Conservation (phyloP, 2,888 invertebrate genomes). For the Stenoptilia bipunctidactyla region DNA sequence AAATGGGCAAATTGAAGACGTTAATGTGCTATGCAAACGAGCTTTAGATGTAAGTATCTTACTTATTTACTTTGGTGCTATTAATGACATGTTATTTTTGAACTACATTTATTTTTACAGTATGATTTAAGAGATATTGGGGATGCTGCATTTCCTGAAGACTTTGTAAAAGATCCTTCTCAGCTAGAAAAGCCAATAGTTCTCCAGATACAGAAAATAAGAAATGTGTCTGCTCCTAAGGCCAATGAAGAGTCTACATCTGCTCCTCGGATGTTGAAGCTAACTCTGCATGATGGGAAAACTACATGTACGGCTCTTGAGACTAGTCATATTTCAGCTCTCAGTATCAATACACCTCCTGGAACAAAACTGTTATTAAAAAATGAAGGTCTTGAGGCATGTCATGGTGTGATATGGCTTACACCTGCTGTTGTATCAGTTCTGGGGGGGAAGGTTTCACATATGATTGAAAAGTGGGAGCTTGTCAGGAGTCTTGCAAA, state of each 20-base stretch:
- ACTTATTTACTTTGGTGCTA: neutral
- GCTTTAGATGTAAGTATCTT: conserved; percentile 78
- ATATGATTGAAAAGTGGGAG: conserved; percentile 91
- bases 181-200: conserved; percentile 75
- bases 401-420: conserved; percentile 82
- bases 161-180: conserved; percentile 71
- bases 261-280: conserved; percentile 86
- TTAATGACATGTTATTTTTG: neutral
- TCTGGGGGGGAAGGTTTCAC: conserved; percentile 87
- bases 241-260: conserved; percentile 86
- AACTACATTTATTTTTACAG: conserved; percentile 50
- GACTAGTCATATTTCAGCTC: conserved; percentile 75
- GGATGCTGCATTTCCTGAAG: conserved; percentile 79
- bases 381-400: conserved; percentile 62
- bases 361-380: conserved; percentile 82
- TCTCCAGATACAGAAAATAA: conserved; percentile 88
- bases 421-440: conserved; percentile 76
- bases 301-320: conserved; percentile 84
- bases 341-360: conserved; percentile 88
- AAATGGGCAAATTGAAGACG: conserved; percentile 74
- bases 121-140: conserved; percentile 86
- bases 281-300: conserved; percentile 89
- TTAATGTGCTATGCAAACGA: conserved; percentile 73
- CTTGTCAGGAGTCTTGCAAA: conserved; percentile 75
- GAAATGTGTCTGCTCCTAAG: conserved; percentile 92